phyloP scores from a whole-genome alignment of 2,113 vertebrate genomes.

The Ctenodactylus gundi region DNA sequence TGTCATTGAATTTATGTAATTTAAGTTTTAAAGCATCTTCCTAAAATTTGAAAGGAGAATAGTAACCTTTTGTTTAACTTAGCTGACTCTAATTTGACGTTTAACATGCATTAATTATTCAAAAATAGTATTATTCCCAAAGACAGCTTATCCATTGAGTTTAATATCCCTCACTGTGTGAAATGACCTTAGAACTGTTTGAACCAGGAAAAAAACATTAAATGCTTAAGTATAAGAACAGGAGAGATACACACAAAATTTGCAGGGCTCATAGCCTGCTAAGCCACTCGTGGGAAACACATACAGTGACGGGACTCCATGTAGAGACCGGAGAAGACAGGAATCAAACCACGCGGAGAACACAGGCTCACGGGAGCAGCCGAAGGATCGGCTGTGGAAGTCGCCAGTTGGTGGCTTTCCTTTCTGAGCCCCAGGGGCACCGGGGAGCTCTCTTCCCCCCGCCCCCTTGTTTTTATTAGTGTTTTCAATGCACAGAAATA shows the following conservation, averaged over 20 bases:
- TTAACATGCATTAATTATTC: not conserved
- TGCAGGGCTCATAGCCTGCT: not conserved
- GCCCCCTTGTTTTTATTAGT: no score
- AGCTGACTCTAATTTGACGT: not conserved
- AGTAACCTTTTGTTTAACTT: not conserved
- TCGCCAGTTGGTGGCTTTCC: not conserved
- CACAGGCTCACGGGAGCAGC: not conserved
- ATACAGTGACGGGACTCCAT: no score
- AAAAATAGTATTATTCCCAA: not conserved
- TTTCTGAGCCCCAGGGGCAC: not conserved
- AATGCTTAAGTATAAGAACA: not conserved
- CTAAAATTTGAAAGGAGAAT: constrained; percentile 24
- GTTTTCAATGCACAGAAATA: no score
- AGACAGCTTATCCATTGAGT: not conserved
- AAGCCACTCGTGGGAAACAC: no score
- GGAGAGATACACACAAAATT: not conserved
- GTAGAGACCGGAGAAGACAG: not conserved
- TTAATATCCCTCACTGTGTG: not conserved
- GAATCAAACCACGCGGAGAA: not conserved
- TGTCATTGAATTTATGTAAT: not conserved
- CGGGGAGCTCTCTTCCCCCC: not conserved
- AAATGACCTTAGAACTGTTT: not conserved
- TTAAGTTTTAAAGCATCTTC: not conserved
- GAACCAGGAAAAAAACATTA: not conserved
- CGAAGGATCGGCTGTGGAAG: not conserved